Percentiles rank a stretch among this genome's conserved stretches.
phyloP scores from a whole-genome alignment of 2,797 vertebrate genomes.

The Arctocebus calabarensis region DNA sequence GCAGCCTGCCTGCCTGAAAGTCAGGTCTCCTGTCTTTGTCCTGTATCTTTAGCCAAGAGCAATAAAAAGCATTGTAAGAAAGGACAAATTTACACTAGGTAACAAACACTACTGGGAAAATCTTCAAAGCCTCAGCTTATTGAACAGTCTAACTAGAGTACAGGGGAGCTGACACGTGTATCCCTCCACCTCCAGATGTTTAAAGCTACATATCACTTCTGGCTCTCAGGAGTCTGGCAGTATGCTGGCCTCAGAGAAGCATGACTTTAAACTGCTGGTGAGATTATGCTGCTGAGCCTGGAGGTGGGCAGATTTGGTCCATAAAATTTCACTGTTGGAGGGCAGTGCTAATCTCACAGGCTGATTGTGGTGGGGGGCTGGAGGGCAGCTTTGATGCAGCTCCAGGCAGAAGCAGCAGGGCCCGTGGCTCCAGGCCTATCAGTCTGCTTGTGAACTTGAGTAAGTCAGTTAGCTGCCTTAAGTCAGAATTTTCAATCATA shows the following conservation, averaged over 20 bases:
- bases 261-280: conserved; percentile 48
- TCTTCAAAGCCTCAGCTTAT: conserved; percentile 75
- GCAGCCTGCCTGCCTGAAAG: conserved; percentile 76
- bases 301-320: conserved; percentile 67
- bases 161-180: not conserved
- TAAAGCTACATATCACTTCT: not conserved
- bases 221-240: not conserved
- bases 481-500: not conserved
- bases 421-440: not conserved
- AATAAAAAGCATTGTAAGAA: conserved; percentile 84
- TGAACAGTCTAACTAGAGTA: conserved; percentile 64
- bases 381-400: conserved; percentile 37
- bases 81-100: conserved; percentile 84
- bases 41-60: conserved; percentile 86
- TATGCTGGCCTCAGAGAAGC: conserved; percentile 20
- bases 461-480: conserved; percentile 23
- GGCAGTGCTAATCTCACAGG: conserved; percentile 68
- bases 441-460: not conserved
- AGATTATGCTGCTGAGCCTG: conserved; percentile 63
- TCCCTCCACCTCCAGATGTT: conserved; percentile 44
- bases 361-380: not conserved
- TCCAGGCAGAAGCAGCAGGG: conserved; percentile 13
- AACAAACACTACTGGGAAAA: conserved; percentile 64
- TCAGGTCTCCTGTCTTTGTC: conserved; percentile 75
- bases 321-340: conserved; percentile 76